These are phyloP conservation scores for Mesodorylaimus sp. DNA, from an alignment of 2,888 invertebrate genomes.

Conservation along the genomic window DNA sequence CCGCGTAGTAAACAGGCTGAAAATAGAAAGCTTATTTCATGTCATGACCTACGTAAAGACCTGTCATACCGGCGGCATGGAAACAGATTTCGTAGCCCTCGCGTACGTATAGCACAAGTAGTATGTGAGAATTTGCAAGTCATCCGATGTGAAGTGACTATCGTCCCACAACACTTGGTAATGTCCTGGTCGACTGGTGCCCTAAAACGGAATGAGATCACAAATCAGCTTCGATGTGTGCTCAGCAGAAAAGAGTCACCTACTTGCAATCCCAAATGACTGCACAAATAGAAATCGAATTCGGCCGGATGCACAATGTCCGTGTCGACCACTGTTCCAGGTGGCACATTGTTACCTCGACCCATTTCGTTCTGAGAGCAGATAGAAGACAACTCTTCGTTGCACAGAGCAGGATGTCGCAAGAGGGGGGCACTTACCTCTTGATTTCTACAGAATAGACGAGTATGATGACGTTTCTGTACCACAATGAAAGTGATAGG, in stretches of 20 bases:
- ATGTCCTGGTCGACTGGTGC: conserved; percentile 23
- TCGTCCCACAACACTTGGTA: conserved; percentile 25
- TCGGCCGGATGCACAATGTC: conserved; percentile 15
- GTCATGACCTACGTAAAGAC: too few species aligned
- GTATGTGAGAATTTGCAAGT: conserved; percentile 21
- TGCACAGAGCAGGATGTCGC: too few species aligned
- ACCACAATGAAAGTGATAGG: conserved; percentile 20
- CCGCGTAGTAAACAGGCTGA: conserved; percentile 16
- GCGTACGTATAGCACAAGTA: conserved; percentile 11
- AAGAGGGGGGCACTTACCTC: too few species aligned
- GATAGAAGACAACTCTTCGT: too few species aligned
- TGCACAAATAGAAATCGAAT: conserved; percentile 21
- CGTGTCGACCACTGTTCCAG: conserved; percentile 21
- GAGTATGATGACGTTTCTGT: conserved; percentile 15
- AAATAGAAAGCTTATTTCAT: too few species aligned
- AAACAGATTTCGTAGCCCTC: conserved; percentile 17
- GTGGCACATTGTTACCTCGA: conserved; percentile 17
- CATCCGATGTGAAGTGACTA: conserved; percentile 21
- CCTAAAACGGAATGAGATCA: conserved; percentile 21
- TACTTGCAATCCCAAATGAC: conserved; percentile 19
- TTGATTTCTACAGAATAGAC: conserved; percentile 11
- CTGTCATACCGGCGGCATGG: conserved; percentile 10
- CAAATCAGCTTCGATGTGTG: conserved; percentile 25
- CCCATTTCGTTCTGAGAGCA: too few species aligned
- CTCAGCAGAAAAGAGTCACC: too few species aligned